These are phyloP conservation scores for Phaethornis superciliosus DNA, from an alignment of 2,113 vertebrate species.

Conservation along the genomic window DNA sequence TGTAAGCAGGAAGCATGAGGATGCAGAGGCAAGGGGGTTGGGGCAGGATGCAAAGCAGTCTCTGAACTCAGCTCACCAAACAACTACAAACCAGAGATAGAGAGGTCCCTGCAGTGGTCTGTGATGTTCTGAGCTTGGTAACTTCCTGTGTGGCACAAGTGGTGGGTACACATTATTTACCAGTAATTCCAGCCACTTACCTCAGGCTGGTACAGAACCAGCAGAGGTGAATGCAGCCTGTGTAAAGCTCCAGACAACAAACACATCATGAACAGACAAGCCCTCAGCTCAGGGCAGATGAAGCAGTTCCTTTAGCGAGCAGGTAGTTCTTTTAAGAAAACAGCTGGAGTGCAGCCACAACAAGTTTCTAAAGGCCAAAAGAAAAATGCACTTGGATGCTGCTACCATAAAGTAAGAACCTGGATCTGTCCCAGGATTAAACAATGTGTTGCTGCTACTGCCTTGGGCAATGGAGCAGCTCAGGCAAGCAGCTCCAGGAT, in stretches of 20 bases:
- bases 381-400: slow-evolving; percentile 11
- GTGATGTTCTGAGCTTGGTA: neutral
- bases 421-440: slow-evolving; percentile 13
- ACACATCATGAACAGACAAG: neutral
- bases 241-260: neutral
- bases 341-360: neutral
- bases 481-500: neutral
- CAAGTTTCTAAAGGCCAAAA: neutral
- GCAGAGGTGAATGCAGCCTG: neutral
- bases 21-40: neutral
- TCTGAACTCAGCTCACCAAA: neutral
- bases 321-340: slow-evolving; percentile 21
- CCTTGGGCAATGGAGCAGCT: neutral
- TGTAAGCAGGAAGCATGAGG: neutral
- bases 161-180: neutral
- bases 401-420: neutral
- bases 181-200: neutral
- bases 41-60: neutral
- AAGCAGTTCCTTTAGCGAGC: neutral
- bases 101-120: neutral
- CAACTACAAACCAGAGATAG: neutral
- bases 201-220: neutral
- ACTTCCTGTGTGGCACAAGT: neutral
- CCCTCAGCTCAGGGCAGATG: neutral
- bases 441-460: neutral